A percentile compares a stretch with the other conserved stretches of the same genome.
phyloP scores from a whole-genome alignment of 2,797 vertebrate genomes.

The Gymnocypris eckloni region DNA sequence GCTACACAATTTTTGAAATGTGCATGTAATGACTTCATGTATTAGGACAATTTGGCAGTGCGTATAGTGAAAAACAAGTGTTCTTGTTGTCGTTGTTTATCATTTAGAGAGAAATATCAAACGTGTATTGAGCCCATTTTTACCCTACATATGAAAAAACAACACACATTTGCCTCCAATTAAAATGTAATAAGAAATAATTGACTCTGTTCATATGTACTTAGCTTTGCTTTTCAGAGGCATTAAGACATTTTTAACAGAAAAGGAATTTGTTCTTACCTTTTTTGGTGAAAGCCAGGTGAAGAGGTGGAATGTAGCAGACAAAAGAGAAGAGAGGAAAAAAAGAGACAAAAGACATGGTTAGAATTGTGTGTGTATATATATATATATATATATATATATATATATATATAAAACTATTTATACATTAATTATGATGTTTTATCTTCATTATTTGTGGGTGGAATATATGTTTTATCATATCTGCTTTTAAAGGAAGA shows the following conservation, averaged over 20 bases:
- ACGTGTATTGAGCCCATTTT: background rate
- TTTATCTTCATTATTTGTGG: too few relatives aligned
- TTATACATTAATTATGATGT: background rate
- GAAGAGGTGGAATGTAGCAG: conserved; percentile 50
- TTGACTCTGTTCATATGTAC: background rate
- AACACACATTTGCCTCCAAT: background rate
- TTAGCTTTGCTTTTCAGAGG: background rate
- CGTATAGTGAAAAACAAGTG: background rate
- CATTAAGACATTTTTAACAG: conserved; percentile 49
- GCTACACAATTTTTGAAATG: background rate
- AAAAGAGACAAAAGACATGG: conserved; percentile 44
- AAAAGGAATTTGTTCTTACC: conserved; percentile 72
- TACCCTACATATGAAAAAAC: background rate
- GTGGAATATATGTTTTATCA: too few relatives aligned
- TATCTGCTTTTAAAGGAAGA: too few relatives aligned
- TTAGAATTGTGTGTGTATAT: background rate
- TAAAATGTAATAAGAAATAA: background rate
- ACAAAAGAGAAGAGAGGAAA: conserved; percentile 50
- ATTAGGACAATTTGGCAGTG: background rate
- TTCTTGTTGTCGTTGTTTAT: background rate
- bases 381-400: background rate
- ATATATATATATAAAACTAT: background rate
- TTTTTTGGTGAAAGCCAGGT: conserved; percentile 68
- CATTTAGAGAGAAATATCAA: background rate
- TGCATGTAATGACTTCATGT: background rate